A percentile compares a stretch with the other conserved stretches of the same genome.
Conservation (phyloP, 2,888 invertebrate genomes). For the Cephus rjabovi region DNA sequence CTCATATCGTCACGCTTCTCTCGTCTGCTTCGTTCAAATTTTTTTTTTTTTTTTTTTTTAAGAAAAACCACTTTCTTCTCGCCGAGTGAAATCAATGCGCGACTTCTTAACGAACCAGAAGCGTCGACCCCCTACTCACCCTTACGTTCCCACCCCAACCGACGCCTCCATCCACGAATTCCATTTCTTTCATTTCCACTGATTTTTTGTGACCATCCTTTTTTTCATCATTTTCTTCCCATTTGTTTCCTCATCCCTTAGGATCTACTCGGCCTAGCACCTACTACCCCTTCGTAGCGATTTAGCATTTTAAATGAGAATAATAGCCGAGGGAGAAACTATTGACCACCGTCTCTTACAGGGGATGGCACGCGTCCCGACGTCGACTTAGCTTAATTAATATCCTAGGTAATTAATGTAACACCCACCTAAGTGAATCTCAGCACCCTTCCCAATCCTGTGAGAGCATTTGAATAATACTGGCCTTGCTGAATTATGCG, state of each 20-base stretch:
- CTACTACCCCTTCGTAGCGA: background rate
- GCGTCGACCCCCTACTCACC: background rate
- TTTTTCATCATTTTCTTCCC: background rate
- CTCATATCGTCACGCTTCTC: background rate
- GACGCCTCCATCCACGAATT: background rate
- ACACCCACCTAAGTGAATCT: background rate
- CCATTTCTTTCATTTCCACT: background rate
- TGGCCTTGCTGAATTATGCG: background rate
- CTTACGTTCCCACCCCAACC: background rate
- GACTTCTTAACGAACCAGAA: slow-evolving; percentile 18
- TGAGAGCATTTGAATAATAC: background rate
- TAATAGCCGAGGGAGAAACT: slow-evolving; percentile 18
- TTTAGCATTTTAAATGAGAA: slow-evolving; percentile 27
- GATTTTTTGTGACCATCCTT: too few relatives aligned
- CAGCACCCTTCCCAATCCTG: background rate
- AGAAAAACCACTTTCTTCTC: background rate
- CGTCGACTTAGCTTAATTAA: background rate
- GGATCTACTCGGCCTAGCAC: background rate
- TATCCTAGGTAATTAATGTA: background rate
- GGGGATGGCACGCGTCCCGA: slow-evolving; percentile 1
- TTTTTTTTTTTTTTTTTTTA: background rate
- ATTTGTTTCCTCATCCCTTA: background rate
- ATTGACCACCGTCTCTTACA: slow-evolving; percentile 21
- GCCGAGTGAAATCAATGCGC: slow-evolving; percentile 10
- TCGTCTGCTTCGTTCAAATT: background rate